phyloP scores from a whole-genome alignment of 2,888 invertebrate species.

The Heteropelma amictum region DNA sequence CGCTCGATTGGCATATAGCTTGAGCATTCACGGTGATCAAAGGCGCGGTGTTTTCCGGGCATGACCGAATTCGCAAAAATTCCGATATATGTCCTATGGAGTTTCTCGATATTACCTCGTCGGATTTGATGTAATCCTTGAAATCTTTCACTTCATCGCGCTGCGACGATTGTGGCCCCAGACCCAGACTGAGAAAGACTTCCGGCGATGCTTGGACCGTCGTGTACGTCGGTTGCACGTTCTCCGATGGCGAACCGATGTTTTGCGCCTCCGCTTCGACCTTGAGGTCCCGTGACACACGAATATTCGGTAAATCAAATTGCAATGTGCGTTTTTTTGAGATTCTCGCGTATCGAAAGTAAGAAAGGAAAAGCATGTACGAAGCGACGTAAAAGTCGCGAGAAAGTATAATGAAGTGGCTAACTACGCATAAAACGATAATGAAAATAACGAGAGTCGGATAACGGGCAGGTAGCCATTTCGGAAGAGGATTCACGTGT shows the following conservation, averaged over 20 bases:
- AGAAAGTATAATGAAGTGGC: no score
- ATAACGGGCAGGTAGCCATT: no score
- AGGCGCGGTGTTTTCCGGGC: conserved; percentile 68
- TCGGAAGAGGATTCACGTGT: no score
- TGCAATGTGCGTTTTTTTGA: no score
- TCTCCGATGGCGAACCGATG: conserved; percentile 66
- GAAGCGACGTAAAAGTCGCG: no score
- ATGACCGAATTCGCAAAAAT: conserved; percentile 73
- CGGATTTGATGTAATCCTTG: conserved; percentile 70
- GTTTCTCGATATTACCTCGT: conserved; percentile 71
- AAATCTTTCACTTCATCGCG: conserved; percentile 73
- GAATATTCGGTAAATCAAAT: no score
- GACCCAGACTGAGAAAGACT: conserved; percentile 73
- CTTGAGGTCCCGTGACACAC: no score
- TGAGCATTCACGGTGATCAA: conserved; percentile 74
- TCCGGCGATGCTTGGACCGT: conserved; percentile 73
- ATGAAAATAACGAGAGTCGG: no score
- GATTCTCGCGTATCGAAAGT: no score
- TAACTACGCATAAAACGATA: no score
- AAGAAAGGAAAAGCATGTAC: no score
- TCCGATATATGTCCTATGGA: conserved; percentile 76
- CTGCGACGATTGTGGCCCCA: conserved; percentile 60
- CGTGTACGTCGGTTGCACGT: conserved; percentile 71
- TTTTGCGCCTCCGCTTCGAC: conserved; percentile 69
- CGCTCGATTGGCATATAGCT: conserved; percentile 68